Base-by-base conservation (phyloP, 1,140 invertebrate genomes). In the Drosophila nikananu region DNA sequence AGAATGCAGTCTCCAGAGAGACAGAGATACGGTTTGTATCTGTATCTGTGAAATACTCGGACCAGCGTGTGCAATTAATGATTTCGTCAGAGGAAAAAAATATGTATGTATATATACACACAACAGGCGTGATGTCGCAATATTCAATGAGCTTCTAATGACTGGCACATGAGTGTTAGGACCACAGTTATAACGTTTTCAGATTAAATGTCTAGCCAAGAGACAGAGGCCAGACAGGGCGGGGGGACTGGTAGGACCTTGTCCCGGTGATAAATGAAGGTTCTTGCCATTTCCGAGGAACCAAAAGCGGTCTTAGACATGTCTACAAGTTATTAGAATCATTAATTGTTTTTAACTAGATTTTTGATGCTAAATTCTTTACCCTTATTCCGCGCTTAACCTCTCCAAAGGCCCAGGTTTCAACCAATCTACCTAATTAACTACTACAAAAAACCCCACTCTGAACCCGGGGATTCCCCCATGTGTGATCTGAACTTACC, bases 401-500 rank as follows among this genome's bases (percentile, higher is more conserved):
- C n/a, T 23, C 44, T 35, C 35, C 5, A 27, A 8, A 52, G 23
- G 37, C 17, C 49, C 37, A 32, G 21, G 2, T 30, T 41, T 37
- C 3, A 19, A 21, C 5, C 27, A 37, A 59, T 70, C 39, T 55
- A 32, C 1, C 55, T 65, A 44, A 66, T 73, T 52, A 73, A 23
- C 23, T 6, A 27, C 52, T n/a, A 42, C 51, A 42, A 59, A 44
- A 59, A 44, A 42, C 15, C 42, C 35, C 32, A n/a, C 4, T 7
- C 30, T 13, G 12, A 42, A 25, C 27, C 57, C 55, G 19, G 21
- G 37, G 30, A 12, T 8, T 0, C 7, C 5, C 9, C 25, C 6
- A 5, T 10, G 3, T 64, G 1, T 8, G 27, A 23, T 41, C 27
- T 32, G 5, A 23, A 93, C 94, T 94, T 83, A 95, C 94, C 94